Evolutionary conservation across 2,888 invertebrate genomes (phyloP), one percentile per base, ranked within the genome.

Genomic region (Amblyteles armatorius): DNA sequence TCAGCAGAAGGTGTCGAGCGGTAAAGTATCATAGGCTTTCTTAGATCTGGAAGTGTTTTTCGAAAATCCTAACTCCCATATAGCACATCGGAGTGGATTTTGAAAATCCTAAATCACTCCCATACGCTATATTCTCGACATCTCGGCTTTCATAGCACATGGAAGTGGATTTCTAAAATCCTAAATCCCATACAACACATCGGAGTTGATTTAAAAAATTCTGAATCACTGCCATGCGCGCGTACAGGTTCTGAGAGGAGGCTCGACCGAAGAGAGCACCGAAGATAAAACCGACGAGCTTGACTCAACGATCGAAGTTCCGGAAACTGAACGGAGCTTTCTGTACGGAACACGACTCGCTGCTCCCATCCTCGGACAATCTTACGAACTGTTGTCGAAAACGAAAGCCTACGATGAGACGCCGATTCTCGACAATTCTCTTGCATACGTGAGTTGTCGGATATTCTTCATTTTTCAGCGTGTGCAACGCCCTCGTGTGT

Each of bases 401-500:
- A 55, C 77, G 7, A 95, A 94, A 55, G 95, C 95, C 52, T 48
- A 57, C 16, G 94, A 93, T 90, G 94, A 93, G 88, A 94, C 93
- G 85, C 94, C 96, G 72, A 89, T 92, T 72, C 95, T 97, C 87
- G 96, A 97, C 91, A 96, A 95, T 88, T 95, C 95, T 6, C 94
- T 96, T 87, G 95, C 95, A 84, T 95, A 95, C 88, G 95, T 95
- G 92, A 91, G 86, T 94, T 94, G 16, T 48, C 4, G 3, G 7
- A 19, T 67, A 19, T 67, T n/a, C 36, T 7, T 33, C 1, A 44
- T 16, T 44, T 48, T 65, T 36, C n/a, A 5, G 52, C 26, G n/a
- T 26, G 36, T 57, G 22, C 80, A 52, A 36, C 48, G 65, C 69
- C 22, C 19, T 72, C 63, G 72, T 55, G 26, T 36, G 52, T 1